Conservation (phyloP, 2,113 vertebrate species). For the Trematocara variabile region DNA sequence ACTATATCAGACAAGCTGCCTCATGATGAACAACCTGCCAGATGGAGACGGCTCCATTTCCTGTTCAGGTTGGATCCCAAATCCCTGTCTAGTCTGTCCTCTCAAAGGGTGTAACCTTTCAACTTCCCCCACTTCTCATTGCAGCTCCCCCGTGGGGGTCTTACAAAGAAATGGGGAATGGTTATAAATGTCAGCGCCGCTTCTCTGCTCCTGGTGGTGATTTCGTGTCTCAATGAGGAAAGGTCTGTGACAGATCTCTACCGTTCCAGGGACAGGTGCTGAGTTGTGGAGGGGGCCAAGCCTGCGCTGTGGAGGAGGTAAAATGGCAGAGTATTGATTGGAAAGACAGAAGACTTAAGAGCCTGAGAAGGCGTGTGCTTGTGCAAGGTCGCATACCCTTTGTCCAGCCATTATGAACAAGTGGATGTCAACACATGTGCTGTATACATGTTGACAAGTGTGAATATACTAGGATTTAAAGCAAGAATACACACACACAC, state of each 20-base stretch:
- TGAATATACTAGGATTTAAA: not conserved
- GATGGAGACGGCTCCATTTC: constrained; percentile 13
- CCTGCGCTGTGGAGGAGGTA: not conserved
- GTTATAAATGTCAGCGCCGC: constrained; percentile 42
- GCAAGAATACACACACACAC: not conserved
- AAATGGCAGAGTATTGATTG: constrained; percentile 56
- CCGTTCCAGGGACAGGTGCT: constrained; percentile 23
- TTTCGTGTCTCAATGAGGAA: constrained; percentile 27
- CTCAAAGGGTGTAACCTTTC: constrained; percentile 47
- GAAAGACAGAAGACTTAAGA: constrained; percentile 7
- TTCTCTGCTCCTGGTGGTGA: constrained; percentile 22
- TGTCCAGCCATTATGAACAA: not conserved
- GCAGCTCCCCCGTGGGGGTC: not conserved
- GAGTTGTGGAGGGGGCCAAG: constrained; percentile 8
- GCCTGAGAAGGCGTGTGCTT: constrained; percentile 8
- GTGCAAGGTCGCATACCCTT: constrained; percentile 23
- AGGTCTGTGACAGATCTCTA: constrained; percentile 34
- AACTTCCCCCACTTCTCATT: constrained; percentile 24
- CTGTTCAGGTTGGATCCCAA: constrained; percentile 2
- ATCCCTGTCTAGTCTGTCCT: constrained; percentile 6
- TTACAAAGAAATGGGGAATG: not conserved
- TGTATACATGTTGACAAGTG: not conserved
- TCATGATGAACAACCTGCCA: constrained; percentile 30
- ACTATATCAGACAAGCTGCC: not conserved
- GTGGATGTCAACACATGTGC: not conserved